Conservation (phyloP, 2,888 invertebrate species). For the Brassicogethes aeneus region DNA sequence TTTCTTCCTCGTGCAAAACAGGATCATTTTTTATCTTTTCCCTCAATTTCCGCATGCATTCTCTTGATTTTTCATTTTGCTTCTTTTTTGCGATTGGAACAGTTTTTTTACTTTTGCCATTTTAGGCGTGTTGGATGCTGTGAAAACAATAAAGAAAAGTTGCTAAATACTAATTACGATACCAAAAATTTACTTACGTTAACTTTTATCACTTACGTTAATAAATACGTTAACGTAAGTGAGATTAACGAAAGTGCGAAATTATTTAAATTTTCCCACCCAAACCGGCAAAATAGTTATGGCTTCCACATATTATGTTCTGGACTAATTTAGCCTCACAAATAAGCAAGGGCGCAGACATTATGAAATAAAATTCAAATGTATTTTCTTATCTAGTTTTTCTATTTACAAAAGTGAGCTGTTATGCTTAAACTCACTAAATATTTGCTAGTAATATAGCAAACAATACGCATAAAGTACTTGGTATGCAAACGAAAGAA, state of each 20-base stretch:
- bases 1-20: not conserved
- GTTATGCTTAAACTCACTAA: slow-evolving; percentile 3
- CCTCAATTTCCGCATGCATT: not conserved
- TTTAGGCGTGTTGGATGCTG: not conserved
- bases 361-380: slow-evolving; percentile 1
- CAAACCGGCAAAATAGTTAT: slow-evolving; percentile 1
- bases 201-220: slow-evolving; percentile 2
- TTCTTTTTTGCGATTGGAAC: not conserved
- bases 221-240: slow-evolving; percentile 5
- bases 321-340: slow-evolving; percentile 3
- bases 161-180: not conserved
- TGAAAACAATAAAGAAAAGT: not conserved
- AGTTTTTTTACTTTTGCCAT: not conserved
- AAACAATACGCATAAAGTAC: not conserved
- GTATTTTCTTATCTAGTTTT: slow-evolving; percentile 1
- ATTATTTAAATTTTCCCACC: slow-evolving; percentile 1
- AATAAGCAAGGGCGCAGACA: not conserved
- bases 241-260: slow-evolving; percentile 4
- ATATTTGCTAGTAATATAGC: slow-evolving; percentile 1
- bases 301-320: slow-evolving; percentile 3
- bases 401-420: slow-evolving; percentile 3
- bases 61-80: not conserved
- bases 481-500: not conserved
- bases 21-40: too few species aligned
- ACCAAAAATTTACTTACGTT: slow-evolving; percentile 3